Evolutionary conservation across 2,888 invertebrate genomes (phyloP).

Genomic region (Xestia xanthographa): DNA sequence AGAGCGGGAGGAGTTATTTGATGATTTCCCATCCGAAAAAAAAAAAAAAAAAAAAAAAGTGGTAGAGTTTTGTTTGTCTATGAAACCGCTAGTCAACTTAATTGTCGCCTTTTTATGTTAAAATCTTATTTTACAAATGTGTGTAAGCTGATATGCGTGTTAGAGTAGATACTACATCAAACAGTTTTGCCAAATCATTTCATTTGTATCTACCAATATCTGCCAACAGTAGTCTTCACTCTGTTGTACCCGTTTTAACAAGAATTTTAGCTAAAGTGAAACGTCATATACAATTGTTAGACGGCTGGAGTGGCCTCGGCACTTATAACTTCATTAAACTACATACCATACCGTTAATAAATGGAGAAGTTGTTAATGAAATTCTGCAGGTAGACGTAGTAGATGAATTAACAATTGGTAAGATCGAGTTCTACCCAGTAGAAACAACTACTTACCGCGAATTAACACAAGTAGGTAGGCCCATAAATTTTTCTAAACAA

Average conservation of each 20-base stretch:
- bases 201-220: background rate
- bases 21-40: too few relatives aligned
- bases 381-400: conserved; percentile 38
- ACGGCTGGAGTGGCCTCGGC: conserved; percentile 16
- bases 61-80: background rate
- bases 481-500: background rate
- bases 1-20: too few relatives aligned
- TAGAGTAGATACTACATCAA: background rate
- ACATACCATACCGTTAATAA: conserved; percentile 15
- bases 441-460: conserved; percentile 23
- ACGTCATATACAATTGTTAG: conserved; percentile 3
- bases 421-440: conserved; percentile 15
- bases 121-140: background rate
- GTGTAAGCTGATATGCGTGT: background rate
- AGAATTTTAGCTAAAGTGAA: background rate
- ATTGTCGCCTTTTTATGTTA: background rate
- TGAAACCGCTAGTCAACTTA: background rate
- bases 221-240: background rate
- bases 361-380: conserved; percentile 43
- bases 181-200: background rate
- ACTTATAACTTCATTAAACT: conserved; percentile 42
- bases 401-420: conserved; percentile 23
- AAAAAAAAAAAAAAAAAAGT: too few relatives aligned
- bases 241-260: background rate
- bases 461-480: conserved; percentile 1